A percentile compares a stretch with the other conserved stretches of the same genome.
phyloP scores from a whole-genome alignment of 2,113 vertebrate genomes.

The Callipepla squamata region DNA sequence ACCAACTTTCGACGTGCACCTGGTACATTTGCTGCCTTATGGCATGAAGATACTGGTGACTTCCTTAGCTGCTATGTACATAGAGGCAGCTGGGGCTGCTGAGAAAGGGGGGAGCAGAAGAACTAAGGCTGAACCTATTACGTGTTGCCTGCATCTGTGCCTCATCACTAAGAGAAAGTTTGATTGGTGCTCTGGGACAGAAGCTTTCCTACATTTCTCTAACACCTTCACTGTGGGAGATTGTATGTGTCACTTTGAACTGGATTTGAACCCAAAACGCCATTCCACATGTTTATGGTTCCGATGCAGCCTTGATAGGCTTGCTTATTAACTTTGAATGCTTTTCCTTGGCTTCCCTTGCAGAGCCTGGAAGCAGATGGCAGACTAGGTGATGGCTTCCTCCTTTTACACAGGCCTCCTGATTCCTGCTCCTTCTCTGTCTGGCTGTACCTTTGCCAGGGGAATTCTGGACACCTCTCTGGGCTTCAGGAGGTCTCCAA shows the following conservation, averaged over 20 bases:
- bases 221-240: background rate
- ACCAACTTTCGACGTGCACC: background rate
- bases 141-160: background rate
- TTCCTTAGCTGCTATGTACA: background rate
- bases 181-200: background rate
- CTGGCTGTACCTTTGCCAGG: background rate
- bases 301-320: background rate
- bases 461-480: conserved; percentile 6
- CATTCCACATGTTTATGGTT: background rate
- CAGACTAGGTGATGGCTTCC: background rate
- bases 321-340: conserved; percentile 14
- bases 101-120: background rate
- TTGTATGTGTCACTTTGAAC: conserved; percentile 24
- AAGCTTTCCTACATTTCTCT: conserved; percentile 13
- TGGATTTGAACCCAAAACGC: conserved; percentile 44
- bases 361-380: background rate
- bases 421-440: background rate
- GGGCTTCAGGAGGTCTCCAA: background rate
- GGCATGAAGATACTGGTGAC: background rate
- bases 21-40: background rate
- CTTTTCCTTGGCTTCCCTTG: conserved; percentile 35
- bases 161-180: background rate
- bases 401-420: conserved; percentile 1
- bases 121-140: conserved; percentile 1
- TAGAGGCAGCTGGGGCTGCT: background rate